Evolutionary conservation across 2,888 invertebrate species (phyloP).

Genomic region (Esperia sulphurella): DNA sequence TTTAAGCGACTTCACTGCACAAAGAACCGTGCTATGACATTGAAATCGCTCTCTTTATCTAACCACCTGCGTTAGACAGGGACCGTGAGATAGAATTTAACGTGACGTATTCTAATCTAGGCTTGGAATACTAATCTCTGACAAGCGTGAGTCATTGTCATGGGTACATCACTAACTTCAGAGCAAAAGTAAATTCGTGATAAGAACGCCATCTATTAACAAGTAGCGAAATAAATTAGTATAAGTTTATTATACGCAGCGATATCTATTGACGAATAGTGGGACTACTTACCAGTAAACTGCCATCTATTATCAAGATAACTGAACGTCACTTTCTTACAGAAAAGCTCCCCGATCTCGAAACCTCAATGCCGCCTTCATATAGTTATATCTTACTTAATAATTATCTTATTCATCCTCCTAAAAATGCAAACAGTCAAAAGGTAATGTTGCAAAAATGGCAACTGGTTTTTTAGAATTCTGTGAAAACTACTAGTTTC

Average conservation of each 20-base stretch:
- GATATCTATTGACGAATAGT: not conserved
- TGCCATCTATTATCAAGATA: no score
- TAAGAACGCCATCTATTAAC: conserved; percentile 30
- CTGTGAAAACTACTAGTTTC: no score
- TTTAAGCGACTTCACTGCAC: not conserved
- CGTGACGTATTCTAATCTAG: not conserved
- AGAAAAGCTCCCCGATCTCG: no score
- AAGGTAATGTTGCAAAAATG: no score
- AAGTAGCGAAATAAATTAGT: conserved; percentile 8
- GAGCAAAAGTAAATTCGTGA: conserved; percentile 15
- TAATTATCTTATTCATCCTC: no score
- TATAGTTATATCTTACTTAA: no score
- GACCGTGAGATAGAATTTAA: not conserved
- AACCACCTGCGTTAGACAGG: not conserved
- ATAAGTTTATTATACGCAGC: not conserved
- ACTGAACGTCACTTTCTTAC: no score
- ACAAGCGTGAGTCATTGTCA: conserved; percentile 36
- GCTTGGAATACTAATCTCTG: not conserved
- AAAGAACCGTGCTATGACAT: not conserved
- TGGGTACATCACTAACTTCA: conserved; percentile 31
- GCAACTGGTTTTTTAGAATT: no score
- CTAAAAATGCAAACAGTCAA: no score
- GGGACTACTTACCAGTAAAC: no score
- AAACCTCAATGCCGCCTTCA: no score
- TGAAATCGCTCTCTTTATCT: not conserved